A percentile compares a stretch with the other conserved stretches of the same genome.
These are phyloP conservation scores for Holocentrus rufus DNA, from an alignment of 2,797 vertebrate species.

Conservation along the genomic window DNA sequence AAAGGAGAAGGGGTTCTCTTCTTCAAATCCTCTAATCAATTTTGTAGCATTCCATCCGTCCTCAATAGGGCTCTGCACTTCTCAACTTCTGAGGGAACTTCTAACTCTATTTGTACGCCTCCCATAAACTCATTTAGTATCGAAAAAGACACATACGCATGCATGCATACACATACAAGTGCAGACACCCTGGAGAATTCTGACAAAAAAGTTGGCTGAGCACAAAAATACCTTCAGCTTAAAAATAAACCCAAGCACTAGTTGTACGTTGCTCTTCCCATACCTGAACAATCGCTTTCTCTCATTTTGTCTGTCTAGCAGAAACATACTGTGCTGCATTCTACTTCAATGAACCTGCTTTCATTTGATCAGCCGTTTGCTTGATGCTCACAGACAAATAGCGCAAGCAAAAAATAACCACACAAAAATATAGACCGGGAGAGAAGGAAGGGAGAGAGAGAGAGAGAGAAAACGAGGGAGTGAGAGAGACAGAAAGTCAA, in stretches of 20 bases:
- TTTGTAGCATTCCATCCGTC: constrained; percentile 36
- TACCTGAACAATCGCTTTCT: constrained; percentile 38
- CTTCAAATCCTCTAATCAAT: constrained; percentile 58
- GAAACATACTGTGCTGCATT: constrained; percentile 39
- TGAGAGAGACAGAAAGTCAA: too few relatives aligned
- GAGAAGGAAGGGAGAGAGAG: background rate
- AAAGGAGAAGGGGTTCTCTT: constrained; percentile 44
- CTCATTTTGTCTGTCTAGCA: constrained; percentile 37
- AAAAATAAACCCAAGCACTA: constrained; percentile 52
- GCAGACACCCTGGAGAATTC: constrained; percentile 40
- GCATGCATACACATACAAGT: background rate
- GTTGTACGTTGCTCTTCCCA: constrained; percentile 46
- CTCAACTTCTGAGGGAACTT: constrained; percentile 50
- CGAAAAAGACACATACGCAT: constrained; percentile 20
- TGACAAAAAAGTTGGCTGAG: constrained; percentile 47
- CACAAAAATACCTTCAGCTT: constrained; percentile 48
- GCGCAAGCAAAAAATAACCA: constrained; percentile 17
- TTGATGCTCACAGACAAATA: constrained; percentile 6
- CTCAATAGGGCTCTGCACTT: constrained; percentile 42
- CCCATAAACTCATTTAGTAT: constrained; percentile 31
- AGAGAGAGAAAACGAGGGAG: background rate
- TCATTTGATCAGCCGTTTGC: constrained; percentile 50
- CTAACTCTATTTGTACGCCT: constrained; percentile 35
- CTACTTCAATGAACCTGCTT: constrained; percentile 46
- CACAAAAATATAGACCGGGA: constrained; percentile 18